Base-by-base conservation (phyloP, 2,888 invertebrate species). In the Hofmannophila pseudospretella region DNA sequence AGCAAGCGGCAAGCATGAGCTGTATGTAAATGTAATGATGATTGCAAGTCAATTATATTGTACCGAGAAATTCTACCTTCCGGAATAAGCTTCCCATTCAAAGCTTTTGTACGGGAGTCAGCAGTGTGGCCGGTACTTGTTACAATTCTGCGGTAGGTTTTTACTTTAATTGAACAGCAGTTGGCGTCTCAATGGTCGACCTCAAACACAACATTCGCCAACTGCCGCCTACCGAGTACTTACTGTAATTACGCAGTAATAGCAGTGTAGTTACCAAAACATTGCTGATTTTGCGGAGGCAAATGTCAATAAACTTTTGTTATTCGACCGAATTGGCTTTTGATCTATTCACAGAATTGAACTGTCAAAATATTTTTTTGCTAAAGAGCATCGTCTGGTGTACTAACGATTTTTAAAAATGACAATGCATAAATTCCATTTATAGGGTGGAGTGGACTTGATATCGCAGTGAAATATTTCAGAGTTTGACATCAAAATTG, bases 151-250 rank as follows among this genome's bases (percentile, higher is more conserved):
- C 37, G 43, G 49, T 53, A 41, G 39, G 32, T 36, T 39, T 53
- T 51, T 44, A 49, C 49, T 46, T 44, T 50, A 58, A 51, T 54
- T 51, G 50, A 54, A 52, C 54, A 53, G 54, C 67, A 62, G 53
- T 56, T 60, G 62, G 49, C 39, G 42, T 45, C 49, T 51, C 49
- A 47, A 51, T 49, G 47, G 44, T 45, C 45, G 48, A 57, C 54
- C 54, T 47, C 59, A n/a, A n/a, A n/a, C n/a, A n/a, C n/a, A 58
- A 53, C 56, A 59, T 58, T 58, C 59, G 58, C 57, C 59, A 58
- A 58, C 55, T 58, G 51, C 42, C 54, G 41, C 36, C 29, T 16
- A 43, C 41, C 41, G 20, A 3, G 22, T 20, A 22, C 8, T 7
- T 32, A 32, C 11, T 27, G 47, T 52, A 57, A 57, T 56, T 50